A percentile compares a stretch with the other conserved stretches of the same genome.
These are phyloP conservation scores for Aphidius ervi DNA, from an alignment of 1,140 invertebrate species.

Conservation along the genomic window DNA sequence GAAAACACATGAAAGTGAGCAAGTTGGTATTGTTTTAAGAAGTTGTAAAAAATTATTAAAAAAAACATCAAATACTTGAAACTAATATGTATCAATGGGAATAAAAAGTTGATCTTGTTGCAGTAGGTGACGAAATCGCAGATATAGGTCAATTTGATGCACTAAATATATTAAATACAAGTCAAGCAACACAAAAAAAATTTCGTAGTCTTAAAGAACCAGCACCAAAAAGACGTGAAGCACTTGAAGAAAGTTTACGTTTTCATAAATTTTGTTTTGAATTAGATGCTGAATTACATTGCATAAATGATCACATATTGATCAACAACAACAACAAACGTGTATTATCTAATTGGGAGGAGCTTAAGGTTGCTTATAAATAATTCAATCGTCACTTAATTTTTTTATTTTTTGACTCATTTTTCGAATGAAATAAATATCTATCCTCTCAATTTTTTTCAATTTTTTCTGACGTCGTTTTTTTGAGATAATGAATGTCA, in stretches of 20 bases:
- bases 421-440: too few species aligned
- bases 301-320: slow-evolving; percentile 92
- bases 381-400: too few species aligned
- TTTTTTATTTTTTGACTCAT: too few species aligned
- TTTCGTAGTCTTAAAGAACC: slow-evolving; percentile 63
- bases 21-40: slow-evolving; percentile 79
- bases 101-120: slow-evolving; percentile 67
- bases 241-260: slow-evolving; percentile 80
- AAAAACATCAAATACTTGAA: slow-evolving; percentile 77
- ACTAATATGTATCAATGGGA: slow-evolving; percentile 76
- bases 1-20: slow-evolving; percentile 76
- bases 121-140: slow-evolving; percentile 83
- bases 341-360: slow-evolving; percentile 83
- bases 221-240: slow-evolving; percentile 63
- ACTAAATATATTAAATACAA: slow-evolving; percentile 75
- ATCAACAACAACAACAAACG: slow-evolving; percentile 76
- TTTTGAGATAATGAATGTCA: too few species aligned
- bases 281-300: slow-evolving; percentile 88
- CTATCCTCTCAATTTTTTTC: too few species aligned
- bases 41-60: slow-evolving; percentile 85
- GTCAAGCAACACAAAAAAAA: slow-evolving; percentile 69
- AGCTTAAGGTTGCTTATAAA: too few species aligned
- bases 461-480: too few species aligned
- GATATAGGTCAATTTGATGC: slow-evolving; percentile 92
- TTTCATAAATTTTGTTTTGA: slow-evolving; percentile 95